Evolutionary conservation across 2,113 vertebrate genomes (phyloP), one percentile per base, ranked within the genome.

Genomic region (Deroptyus accipitrinus): DNA sequence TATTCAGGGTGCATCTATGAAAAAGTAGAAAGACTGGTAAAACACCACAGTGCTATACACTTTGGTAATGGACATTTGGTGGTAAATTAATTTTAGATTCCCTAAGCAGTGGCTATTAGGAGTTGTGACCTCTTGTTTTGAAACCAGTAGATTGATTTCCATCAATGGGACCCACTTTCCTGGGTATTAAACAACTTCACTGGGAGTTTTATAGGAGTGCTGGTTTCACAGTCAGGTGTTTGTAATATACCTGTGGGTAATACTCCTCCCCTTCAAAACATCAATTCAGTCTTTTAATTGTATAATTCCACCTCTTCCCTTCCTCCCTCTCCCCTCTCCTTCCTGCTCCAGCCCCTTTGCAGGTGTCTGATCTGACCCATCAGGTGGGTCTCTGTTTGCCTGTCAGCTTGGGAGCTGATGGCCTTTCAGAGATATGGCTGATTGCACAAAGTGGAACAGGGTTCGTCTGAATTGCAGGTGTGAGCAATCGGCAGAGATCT

Each of bases 341-440:
- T 93, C 75, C 75, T 91, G 57, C 67, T 96, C 33, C 84, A 86
- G 82, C 74, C 91, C 64, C 86, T 94, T 74, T 59, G 77, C 97
- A 98, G 98, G 98, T 98, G 98, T 98, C 97, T 98, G 97, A 94
- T 97, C 66, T 83, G 90, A 95, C 83, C 97, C 93, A 97, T 98
- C 98, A 98, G 98, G 98, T 98, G 98, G 98, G 98, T 98, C 98
- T 98, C 96, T 98, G 97, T 98, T 98, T 98, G 98, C 98, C 98
- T 99, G 98, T 99, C 98, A 99, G 97, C 97, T 96, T 73, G 95
- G 97, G 98, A 98, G 98, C 97, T 97, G 97, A 98, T 97, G 98
- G 98, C 98, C 98, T 99, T 98, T 98, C 96, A 61, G 96, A 96
- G 98, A 98, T 97, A 99, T 66, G 99, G 98, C 98, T 99, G 98